Evolutionary conservation across 2,888 invertebrate species (phyloP), one percentile per base, ranked within the genome.

Genomic region (Hoplodrina ambigua): DNA sequence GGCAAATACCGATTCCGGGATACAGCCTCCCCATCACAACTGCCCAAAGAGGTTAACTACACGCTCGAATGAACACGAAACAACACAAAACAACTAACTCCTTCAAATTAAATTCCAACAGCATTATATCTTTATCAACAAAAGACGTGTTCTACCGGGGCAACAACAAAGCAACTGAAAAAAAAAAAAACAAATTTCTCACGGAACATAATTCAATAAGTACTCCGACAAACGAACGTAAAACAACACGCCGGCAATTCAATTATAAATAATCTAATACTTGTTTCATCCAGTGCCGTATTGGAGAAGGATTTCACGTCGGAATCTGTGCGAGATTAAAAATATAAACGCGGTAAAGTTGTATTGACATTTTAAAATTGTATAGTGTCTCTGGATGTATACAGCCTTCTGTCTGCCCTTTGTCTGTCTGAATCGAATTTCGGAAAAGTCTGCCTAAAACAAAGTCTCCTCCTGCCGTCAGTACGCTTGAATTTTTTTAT

Each of bases 181-280:
- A 69, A 72, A 44, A 69, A 72, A 74, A 80, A 75, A 80, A 72
- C 70, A 73, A 80, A 71, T 76, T 83, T 71, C 71, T 69, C 67
- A 67, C 68, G 59, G 68, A 73, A 73, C 58, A 62, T 84, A 83
- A 83, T 80, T 72, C 81, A 77, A 83, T 84, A 82, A 82, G 68
- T 70, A 65, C 72, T 57, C 60, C 70, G 80, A 83, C 83, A 83
- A 85, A 84, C 78, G 72, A 79, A 83, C 81, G 72, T 67, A 75
- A 70, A 79, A 81, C 71, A 75, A 70, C 84, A 69, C 69, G 72
- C 75, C 71, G 72, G 71, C 82, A 79, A 85, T 85, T 83, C 84
- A 85, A 85, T 85, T 85, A 85, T 83, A 80, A 85, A 85, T 85
- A 85, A 85, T 85, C 80, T 82, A 86, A 85, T 85, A 85, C 75